Conservation (phyloP, 1,140 invertebrate genomes). For the Drosophila pseudoananassae region DNA sequence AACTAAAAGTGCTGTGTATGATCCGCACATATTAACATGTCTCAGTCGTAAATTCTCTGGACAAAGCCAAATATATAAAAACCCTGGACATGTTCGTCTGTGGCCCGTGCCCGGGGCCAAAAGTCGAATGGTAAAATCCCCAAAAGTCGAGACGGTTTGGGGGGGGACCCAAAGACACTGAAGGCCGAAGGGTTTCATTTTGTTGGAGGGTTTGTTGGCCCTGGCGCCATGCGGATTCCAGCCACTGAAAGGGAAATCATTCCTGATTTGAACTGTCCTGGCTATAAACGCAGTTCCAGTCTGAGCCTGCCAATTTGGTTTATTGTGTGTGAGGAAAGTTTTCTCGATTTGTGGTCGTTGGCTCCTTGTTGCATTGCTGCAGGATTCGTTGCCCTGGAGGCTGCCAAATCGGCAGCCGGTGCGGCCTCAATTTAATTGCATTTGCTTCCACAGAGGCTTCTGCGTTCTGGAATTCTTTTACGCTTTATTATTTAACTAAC, state of each 20-base stretch:
- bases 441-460: constrained; percentile 27
- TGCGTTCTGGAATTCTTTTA: constrained; percentile 69
- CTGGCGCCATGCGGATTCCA: constrained; percentile 19
- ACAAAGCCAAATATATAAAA: constrained; percentile 47
- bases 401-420: constrained; percentile 45
- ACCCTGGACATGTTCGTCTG: constrained; percentile 29
- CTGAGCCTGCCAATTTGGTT: constrained; percentile 39
- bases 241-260: constrained; percentile 22
- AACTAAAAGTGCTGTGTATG: constrained; percentile 46
- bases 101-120: constrained; percentile 22
- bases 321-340: constrained; percentile 36
- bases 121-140: constrained; percentile 17
- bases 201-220: background rate
- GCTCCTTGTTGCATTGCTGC: background rate
- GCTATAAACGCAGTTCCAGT: background rate
- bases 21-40: constrained; percentile 66
- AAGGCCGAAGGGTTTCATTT: background rate
- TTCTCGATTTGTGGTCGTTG: constrained; percentile 4
- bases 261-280: constrained; percentile 28
- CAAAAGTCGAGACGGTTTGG: constrained; percentile 16
- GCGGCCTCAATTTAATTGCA: constrained; percentile 72
- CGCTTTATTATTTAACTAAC: constrained; percentile 79
- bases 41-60: constrained; percentile 57
- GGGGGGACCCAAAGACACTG: constrained; percentile 8
- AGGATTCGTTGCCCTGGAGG: constrained; percentile 9